Percentiles rank a stretch among this genome's conserved stretches.
These are phyloP conservation scores for Alfaro cultratus DNA, from an alignment of 2,797 vertebrate species.

Conservation along the genomic window DNA sequence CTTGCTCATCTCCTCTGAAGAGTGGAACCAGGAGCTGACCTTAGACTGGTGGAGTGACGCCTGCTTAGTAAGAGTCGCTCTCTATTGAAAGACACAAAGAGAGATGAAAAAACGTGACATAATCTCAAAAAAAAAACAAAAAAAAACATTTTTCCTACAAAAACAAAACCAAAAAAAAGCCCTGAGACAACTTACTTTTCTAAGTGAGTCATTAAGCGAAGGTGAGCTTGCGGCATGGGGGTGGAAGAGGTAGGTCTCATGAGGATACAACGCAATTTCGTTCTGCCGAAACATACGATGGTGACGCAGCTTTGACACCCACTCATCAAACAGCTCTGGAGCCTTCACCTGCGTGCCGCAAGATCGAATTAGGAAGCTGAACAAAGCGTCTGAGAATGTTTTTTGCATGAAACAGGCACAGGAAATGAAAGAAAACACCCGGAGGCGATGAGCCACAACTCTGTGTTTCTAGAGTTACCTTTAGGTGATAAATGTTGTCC, in stretches of 20 bases:
- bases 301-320: conserved; percentile 93
- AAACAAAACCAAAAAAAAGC: neutral
- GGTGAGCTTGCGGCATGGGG: conserved; percentile 75
- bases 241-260: conserved; percentile 86
- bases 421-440: conserved; percentile 4
- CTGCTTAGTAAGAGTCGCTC: conserved; percentile 88
- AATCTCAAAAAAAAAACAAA: neutral
- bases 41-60: conserved; percentile 86
- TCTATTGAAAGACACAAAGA: conserved; percentile 38
- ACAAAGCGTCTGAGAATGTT: neutral
- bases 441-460: neutral
- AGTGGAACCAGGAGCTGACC: conserved; percentile 88
- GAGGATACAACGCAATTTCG: conserved; percentile 93
- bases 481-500: conserved; percentile 96
- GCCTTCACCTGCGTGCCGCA: conserved; percentile 86
- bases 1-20: conserved; percentile 92
- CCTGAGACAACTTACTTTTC: conserved; percentile 77
- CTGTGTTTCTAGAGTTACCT: conserved; percentile 79
- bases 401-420: conserved; percentile 7
- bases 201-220: conserved; percentile 73
- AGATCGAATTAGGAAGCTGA: conserved; percentile 16
- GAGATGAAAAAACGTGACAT: neutral
- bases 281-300: conserved; percentile 96
- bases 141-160: neutral
- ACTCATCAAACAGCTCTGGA: conserved; percentile 90